Evolutionary conservation across 2,888 invertebrate species (phyloP).

Genomic region (Oligia fasciuncula): DNA sequence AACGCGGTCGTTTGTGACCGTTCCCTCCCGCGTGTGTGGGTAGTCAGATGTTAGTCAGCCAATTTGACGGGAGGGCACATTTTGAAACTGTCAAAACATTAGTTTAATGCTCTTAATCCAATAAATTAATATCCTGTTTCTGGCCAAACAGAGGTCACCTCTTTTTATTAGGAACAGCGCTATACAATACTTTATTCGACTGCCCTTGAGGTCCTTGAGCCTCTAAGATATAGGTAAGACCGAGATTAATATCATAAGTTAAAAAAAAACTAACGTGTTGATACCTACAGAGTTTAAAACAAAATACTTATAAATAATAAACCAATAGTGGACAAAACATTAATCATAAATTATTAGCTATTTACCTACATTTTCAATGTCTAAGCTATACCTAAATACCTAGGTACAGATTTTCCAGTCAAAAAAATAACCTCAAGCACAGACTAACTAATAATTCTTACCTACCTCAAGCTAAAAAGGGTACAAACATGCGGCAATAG

Average conservation of each 20-base stretch:
- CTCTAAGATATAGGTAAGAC: not conserved
- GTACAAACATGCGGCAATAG: conserved; percentile 65
- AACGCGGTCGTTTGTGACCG: conserved; percentile 49
- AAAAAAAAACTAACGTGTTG: not conserved
- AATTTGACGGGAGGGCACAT: conserved; percentile 20
- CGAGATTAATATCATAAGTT: not conserved
- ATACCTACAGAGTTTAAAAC: not conserved
- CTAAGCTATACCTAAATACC: not conserved
- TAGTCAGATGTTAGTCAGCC: conserved; percentile 50
- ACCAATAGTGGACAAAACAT: not conserved
- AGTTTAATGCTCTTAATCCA: too few relatives aligned
- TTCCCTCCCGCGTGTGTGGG: conserved; percentile 48
- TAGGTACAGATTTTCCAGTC: conserved; percentile 1
- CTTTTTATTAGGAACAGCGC: not conserved
- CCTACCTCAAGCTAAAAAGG: conserved; percentile 36
- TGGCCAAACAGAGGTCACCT: not conserved
- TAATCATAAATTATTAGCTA: not conserved
- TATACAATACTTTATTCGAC: not conserved
- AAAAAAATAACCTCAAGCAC: conserved; percentile 32
- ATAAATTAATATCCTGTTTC: conserved; percentile 10
- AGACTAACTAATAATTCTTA: too few relatives aligned
- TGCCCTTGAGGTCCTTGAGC: not conserved
- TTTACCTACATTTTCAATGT: not conserved
- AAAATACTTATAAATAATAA: conserved; percentile 3
- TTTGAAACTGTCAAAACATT: conserved; percentile 18